phyloP scores from a whole-genome alignment of 2,888 invertebrate genomes.

The Nesidiocoris tenuis region DNA sequence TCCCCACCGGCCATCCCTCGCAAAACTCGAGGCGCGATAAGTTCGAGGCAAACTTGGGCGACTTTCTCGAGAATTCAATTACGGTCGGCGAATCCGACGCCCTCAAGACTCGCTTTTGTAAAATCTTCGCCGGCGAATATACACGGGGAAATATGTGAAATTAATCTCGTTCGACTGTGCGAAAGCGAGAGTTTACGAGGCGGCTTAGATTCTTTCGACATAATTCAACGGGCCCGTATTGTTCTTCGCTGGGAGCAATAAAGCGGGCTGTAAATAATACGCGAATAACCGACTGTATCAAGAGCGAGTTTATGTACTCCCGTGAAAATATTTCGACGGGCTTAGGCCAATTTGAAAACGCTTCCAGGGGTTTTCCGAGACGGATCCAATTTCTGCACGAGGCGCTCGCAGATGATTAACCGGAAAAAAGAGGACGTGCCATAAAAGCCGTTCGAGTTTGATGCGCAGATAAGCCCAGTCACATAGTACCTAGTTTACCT shows the following conservation, averaged over 20 bases:
- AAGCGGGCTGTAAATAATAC: background rate
- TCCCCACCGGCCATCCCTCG: background rate
- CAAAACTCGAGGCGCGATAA: background rate
- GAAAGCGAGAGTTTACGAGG: background rate
- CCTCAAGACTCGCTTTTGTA: background rate
- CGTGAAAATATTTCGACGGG: no score
- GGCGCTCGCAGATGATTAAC: no score
- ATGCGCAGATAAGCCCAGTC: no score
- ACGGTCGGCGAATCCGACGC: background rate
- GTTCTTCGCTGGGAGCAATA: background rate
- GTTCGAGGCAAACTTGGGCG: background rate
- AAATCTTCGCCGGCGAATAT: background rate
- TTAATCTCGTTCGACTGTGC: background rate
- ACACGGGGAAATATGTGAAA: background rate
- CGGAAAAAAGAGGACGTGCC: no score
- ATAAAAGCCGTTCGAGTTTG: no score
- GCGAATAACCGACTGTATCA: background rate
- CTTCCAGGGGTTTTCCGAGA: no score
- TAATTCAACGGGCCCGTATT: background rate
- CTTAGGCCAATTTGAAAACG: no score
- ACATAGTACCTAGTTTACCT: no score
- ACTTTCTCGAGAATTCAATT: background rate
- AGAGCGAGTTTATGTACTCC: background rate
- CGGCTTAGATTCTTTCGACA: background rate
- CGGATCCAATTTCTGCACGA: no score